phyloP scores from a whole-genome alignment of 2,797 vertebrate species.

The Sparidentex hasta region DNA sequence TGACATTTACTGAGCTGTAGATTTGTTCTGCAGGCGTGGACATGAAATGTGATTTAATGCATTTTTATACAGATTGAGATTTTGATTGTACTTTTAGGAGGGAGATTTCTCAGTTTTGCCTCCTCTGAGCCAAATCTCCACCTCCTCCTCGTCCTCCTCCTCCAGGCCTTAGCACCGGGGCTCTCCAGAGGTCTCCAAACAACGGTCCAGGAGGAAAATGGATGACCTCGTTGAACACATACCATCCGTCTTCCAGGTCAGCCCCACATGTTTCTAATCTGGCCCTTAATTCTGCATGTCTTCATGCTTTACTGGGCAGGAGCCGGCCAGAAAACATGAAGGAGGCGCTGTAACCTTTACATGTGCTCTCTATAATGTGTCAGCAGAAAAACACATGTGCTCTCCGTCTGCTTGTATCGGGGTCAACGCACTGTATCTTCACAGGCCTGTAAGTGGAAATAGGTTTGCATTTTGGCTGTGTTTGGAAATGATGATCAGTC shows the following conservation, averaged over 20 bases:
- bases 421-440: constrained; percentile 20
- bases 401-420: constrained; percentile 10
- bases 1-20: background rate
- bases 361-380: constrained; percentile 54
- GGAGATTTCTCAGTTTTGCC: background rate
- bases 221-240: constrained; percentile 58
- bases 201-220: constrained; percentile 47
- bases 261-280: constrained; percentile 83
- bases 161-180: constrained; percentile 8
- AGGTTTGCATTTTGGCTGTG: constrained; percentile 14
- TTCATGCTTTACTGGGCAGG: constrained; percentile 72
- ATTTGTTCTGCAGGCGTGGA: constrained; percentile 7
- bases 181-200: constrained; percentile 46
- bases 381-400: constrained; percentile 57
- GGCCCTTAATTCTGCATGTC: constrained; percentile 66
- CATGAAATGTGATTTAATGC: background rate
- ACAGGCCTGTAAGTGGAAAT: constrained; percentile 35
- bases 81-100: background rate
- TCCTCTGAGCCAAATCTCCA: constrained; percentile 18
- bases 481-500: constrained; percentile 21
- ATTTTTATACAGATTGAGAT: background rate
- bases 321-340: constrained; percentile 51
- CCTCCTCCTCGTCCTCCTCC: constrained; percentile 26
- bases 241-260: constrained; percentile 75
- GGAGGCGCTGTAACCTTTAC: constrained; percentile 52